phyloP scores from a whole-genome alignment of 2,888 invertebrate species.

The Lysandra coridon region DNA sequence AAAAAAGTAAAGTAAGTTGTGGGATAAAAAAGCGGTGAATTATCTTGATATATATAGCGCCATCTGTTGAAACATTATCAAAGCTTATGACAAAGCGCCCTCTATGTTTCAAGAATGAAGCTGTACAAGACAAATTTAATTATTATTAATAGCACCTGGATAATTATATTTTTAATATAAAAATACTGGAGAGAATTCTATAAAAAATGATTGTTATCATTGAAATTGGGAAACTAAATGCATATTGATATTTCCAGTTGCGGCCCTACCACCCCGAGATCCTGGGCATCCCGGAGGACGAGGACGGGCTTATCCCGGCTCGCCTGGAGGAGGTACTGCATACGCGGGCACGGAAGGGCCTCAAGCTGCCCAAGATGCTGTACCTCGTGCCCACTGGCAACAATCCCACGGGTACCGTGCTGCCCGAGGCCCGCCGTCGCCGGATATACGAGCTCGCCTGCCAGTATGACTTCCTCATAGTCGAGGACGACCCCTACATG shows the following conservation, averaged over 20 bases:
- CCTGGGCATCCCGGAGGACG: conserved; percentile 85
- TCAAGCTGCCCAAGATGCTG: conserved; percentile 85
- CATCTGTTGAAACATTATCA: too few relatives aligned
- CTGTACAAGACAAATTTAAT: too few relatives aligned
- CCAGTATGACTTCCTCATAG: conserved; percentile 86
- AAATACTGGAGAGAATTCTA: too few relatives aligned
- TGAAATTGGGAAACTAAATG: too few relatives aligned
- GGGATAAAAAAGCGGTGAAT: too few relatives aligned
- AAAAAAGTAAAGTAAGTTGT: too few relatives aligned
- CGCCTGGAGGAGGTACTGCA: conserved; percentile 80
- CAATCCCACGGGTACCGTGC: conserved; percentile 87
- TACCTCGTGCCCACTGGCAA: conserved; percentile 88
- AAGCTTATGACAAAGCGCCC: not conserved
- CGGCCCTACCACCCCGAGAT: conserved; percentile 84
- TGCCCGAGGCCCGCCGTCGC: conserved; percentile 82
- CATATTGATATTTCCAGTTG: conserved; percentile 71
- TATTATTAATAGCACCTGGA: not conserved
- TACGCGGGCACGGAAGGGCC: conserved; percentile 58
- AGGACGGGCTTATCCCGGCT: conserved; percentile 83
- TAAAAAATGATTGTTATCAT: too few relatives aligned
- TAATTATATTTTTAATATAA: too few relatives aligned
- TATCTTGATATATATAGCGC: too few relatives aligned
- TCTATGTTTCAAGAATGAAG: not conserved
- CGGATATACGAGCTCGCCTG: conserved; percentile 88
- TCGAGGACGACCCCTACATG: conserved; percentile 92